phyloP scores from a whole-genome alignment of 2,888 invertebrate genomes.

The Hesperia comma region DNA sequence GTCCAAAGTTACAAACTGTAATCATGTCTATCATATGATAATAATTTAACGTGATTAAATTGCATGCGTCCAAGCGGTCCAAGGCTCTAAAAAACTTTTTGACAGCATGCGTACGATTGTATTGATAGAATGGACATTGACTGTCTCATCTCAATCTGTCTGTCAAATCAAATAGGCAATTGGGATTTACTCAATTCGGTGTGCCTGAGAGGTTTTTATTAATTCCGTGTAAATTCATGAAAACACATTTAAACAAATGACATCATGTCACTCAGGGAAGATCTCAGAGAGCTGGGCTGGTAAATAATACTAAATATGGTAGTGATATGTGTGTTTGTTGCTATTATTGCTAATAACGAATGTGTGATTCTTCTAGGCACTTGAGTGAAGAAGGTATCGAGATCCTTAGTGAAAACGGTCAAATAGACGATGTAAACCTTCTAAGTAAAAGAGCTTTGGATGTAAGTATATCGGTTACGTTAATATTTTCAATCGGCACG shows the following conservation, averaged over 20 bases:
- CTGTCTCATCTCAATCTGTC: neutral
- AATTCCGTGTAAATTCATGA: constrained; percentile 68
- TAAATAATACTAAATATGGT: constrained; percentile 60
- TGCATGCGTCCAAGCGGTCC: no score
- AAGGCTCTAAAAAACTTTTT: no score
- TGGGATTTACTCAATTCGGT: constrained; percentile 53
- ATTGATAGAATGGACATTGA: no score
- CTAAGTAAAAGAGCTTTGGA: constrained; percentile 87
- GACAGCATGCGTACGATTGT: no score
- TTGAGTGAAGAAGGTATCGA: constrained; percentile 89
- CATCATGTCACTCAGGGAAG: constrained; percentile 85
- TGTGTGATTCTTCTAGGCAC: constrained; percentile 84
- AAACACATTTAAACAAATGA: constrained; percentile 62
- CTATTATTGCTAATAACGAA: constrained; percentile 41
- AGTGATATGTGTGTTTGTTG: constrained; percentile 9
- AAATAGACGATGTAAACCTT: constrained; percentile 85
- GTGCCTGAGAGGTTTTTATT: constrained; percentile 64
- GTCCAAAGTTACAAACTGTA: no score
- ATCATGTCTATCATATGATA: no score
- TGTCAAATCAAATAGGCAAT: constrained; percentile 32
- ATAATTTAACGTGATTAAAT: no score
- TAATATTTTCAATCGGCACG: constrained; percentile 12
- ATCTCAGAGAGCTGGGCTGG: constrained; percentile 87
- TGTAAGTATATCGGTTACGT: constrained; percentile 81
- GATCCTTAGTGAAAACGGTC: constrained; percentile 86